Conservation (phyloP, 2,888 invertebrate species). For the Drosophila mulleri region DNA sequence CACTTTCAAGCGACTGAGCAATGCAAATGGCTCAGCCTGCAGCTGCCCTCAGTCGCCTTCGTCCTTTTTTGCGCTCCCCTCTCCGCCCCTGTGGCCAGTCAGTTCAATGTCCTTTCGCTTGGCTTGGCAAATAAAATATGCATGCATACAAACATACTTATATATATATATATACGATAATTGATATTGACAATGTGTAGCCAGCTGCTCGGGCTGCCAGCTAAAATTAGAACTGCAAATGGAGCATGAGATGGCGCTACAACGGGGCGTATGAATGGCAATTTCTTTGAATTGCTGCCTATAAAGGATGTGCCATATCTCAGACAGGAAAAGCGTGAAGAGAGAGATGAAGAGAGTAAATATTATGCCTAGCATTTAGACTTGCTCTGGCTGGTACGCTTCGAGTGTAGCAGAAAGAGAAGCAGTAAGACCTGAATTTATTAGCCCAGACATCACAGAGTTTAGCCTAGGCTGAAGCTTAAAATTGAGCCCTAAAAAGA, state of each 20-base stretch:
- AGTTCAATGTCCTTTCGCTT: constrained; percentile 41
- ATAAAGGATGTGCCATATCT: neutral
- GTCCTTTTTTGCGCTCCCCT: neutral
- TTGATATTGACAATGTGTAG: constrained; percentile 54
- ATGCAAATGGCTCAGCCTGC: constrained; percentile 51
- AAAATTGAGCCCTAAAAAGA: neutral
- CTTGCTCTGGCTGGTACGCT: too few species aligned
- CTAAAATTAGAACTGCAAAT: constrained; percentile 57
- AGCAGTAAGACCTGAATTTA: neutral
- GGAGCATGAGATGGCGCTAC: constrained; percentile 33
- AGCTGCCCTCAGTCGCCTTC: neutral
- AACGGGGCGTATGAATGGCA: constrained; percentile 28
- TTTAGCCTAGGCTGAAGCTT: neutral
- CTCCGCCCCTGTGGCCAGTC: neutral
- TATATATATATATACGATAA: constrained; percentile 32
- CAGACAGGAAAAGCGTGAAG: too few species aligned
- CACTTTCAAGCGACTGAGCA: constrained; percentile 52
- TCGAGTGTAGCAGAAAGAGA: neutral
- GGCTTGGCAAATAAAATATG: constrained; percentile 47
- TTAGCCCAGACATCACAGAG: neutral
- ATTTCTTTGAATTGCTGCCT: neutral
- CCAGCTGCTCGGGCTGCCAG: neutral
- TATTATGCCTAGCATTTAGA: too few species aligned
- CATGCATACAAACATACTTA: neutral
- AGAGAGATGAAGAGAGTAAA: too few species aligned